These are phyloP conservation scores for Polymixis flavicincta DNA, from an alignment of 2,888 invertebrate species.

Conservation along the genomic window DNA sequence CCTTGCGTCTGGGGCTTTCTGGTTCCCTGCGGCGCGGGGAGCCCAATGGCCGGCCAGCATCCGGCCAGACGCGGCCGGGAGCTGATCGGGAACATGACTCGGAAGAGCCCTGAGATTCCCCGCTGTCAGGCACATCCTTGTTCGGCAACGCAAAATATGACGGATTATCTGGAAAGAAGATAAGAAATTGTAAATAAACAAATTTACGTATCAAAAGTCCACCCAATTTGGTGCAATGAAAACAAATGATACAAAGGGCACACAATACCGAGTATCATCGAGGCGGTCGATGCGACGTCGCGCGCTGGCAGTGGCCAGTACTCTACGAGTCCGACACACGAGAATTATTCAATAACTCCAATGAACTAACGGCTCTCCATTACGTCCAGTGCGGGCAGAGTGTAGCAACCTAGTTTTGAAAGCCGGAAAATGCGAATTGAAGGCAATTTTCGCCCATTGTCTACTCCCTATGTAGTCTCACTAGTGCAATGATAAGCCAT, in stretches of 20 bases:
- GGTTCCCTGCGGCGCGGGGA: slow-evolving; percentile 84
- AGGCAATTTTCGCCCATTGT: slow-evolving; percentile 86
- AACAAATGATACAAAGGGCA: slow-evolving; percentile 50
- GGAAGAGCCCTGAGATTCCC: slow-evolving; percentile 79
- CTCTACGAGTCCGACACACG: slow-evolving; percentile 76
- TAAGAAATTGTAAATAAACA: slow-evolving; percentile 26
- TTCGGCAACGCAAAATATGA: slow-evolving; percentile 93
- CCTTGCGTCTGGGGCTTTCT: slow-evolving; percentile 87
- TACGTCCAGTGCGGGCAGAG: slow-evolving; percentile 83
- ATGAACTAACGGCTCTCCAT: slow-evolving; percentile 89
- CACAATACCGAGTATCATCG: slow-evolving; percentile 76
- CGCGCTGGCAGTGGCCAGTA: slow-evolving; percentile 70
- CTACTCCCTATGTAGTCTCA: slow-evolving; percentile 76
- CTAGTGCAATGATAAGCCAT: slow-evolving; percentile 62
- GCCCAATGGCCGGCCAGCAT: slow-evolving; percentile 79
- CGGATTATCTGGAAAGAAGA: slow-evolving; percentile 93
- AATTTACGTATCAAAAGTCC: neutral
- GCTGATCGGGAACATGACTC: slow-evolving; percentile 92
- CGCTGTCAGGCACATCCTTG: slow-evolving; percentile 84
- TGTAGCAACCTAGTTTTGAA: slow-evolving; percentile 87
- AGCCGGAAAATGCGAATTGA: slow-evolving; percentile 90
- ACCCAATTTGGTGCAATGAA: slow-evolving; percentile 2
- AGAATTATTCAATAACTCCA: slow-evolving; percentile 90
- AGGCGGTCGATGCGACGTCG: slow-evolving; percentile 64
- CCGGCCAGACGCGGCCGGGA: slow-evolving; percentile 91